phyloP scores from a whole-genome alignment of 1,140 invertebrate species.

The Venustaconcha ellipsiformis region DNA sequence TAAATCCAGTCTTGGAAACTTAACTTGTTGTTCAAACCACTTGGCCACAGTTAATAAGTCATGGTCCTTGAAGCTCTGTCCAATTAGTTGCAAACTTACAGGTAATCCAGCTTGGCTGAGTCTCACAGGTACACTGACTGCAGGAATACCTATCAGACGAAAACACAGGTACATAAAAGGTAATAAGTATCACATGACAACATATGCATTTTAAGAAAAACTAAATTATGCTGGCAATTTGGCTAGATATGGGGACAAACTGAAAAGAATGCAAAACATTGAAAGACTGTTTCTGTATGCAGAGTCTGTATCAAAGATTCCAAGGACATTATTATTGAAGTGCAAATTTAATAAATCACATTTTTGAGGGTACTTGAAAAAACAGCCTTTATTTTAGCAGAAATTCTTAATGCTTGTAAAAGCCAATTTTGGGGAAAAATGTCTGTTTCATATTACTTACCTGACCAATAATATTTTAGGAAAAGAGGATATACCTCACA shows the following conservation, averaged over 20 bases:
- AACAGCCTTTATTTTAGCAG: too few relatives aligned
- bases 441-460: too few relatives aligned
- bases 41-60: conserved; percentile 83
- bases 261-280: not conserved
- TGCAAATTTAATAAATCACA: too few relatives aligned
- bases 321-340: not conserved
- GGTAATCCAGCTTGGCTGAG: conserved; percentile 85
- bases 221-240: not conserved
- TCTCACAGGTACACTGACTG: conserved; percentile 87
- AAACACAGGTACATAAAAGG: not conserved
- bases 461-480: too few relatives aligned
- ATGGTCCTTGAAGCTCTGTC: conserved; percentile 82
- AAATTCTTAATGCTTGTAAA: too few relatives aligned
- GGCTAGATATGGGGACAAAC: not conserved
- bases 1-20: conserved; percentile 54
- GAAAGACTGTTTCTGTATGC: not conserved
- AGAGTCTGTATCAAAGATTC: not conserved
- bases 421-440: too few relatives aligned
- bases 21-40: conserved; percentile 80
- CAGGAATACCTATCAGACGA: conserved; percentile 80
- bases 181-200: not conserved
- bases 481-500: too few relatives aligned
- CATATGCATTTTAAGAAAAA: not conserved
- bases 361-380: too few relatives aligned
- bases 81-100: conserved; percentile 93